phyloP scores from a whole-genome alignment of 2,888 invertebrate species.

The Athrips mouffetella region DNA sequence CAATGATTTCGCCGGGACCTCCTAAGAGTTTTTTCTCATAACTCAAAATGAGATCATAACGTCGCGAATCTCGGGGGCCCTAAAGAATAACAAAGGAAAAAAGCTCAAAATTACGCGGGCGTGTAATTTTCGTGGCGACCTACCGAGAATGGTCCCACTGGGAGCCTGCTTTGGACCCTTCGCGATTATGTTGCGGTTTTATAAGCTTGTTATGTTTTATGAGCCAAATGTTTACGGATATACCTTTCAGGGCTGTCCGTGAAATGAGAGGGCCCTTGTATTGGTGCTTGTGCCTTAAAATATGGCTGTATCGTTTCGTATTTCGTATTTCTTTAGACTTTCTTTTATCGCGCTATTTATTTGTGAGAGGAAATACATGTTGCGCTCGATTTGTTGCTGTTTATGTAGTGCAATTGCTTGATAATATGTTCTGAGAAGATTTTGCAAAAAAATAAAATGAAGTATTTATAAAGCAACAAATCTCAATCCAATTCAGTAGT shows the following conservation, averaged over 20 bases:
- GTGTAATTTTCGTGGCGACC: constrained; percentile 74
- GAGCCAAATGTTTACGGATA: constrained; percentile 56
- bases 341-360: not conserved
- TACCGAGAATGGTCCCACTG: constrained; percentile 61
- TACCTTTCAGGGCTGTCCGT: constrained; percentile 44
- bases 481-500: not conserved
- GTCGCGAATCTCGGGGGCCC: constrained; percentile 68
- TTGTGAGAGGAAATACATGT: not conserved
- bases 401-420: no score
- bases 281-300: constrained; percentile 3
- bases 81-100: constrained; percentile 73
- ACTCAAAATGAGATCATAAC: constrained; percentile 77
- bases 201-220: constrained; percentile 76
- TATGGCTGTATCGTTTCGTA: not conserved
- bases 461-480: not conserved
- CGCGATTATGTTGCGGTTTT: constrained; percentile 72
- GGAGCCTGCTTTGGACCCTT: constrained; percentile 59
- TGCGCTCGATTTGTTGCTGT: no score
- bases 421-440: no score
- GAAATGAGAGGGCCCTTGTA: constrained; percentile 34
- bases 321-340: not conserved
- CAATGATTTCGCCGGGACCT: constrained; percentile 65
- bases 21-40: constrained; percentile 73
- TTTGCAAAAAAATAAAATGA: no score
- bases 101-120: constrained; percentile 72